phyloP scores from a whole-genome alignment of 2,113 vertebrate species.

The Eulacestoma nigropectus region DNA sequence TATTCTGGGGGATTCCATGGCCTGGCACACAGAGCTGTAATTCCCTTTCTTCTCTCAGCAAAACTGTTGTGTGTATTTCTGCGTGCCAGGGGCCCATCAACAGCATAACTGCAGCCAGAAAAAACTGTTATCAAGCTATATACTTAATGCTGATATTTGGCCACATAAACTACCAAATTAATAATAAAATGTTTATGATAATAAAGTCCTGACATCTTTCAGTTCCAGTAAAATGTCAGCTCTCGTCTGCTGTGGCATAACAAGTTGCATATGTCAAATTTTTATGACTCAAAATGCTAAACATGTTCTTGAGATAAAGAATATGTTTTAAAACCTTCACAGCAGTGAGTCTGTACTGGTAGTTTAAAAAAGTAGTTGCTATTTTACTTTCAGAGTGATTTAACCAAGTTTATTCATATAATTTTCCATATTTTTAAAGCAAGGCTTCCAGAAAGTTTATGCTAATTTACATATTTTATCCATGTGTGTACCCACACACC shows the following conservation, averaged over 20 bases:
- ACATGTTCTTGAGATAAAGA: not conserved
- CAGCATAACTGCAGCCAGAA: not conserved
- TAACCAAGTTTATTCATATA: not conserved
- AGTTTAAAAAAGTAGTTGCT: not conserved
- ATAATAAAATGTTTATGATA: not conserved
- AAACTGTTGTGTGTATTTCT: not conserved
- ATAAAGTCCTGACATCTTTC: not conserved
- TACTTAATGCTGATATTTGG: not conserved
- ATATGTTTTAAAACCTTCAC: not conserved
- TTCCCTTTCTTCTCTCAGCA: not conserved
- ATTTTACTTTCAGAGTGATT: not conserved
- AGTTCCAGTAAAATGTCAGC: not conserved
- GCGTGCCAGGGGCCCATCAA: not conserved
- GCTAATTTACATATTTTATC: not conserved
- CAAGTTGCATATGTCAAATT: not conserved
- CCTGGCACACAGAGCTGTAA: not conserved
- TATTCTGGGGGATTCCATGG: not conserved
- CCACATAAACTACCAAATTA: not conserved
- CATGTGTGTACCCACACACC: accelerated
- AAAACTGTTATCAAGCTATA: not conserved
- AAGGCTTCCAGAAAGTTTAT: not conserved
- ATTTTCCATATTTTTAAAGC: not conserved
- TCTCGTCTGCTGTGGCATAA: not conserved
- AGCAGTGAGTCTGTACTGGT: not conserved
- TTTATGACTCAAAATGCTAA: not conserved